phyloP scores from a whole-genome alignment of 2,888 invertebrate species.

The Geophilus truncorum region DNA sequence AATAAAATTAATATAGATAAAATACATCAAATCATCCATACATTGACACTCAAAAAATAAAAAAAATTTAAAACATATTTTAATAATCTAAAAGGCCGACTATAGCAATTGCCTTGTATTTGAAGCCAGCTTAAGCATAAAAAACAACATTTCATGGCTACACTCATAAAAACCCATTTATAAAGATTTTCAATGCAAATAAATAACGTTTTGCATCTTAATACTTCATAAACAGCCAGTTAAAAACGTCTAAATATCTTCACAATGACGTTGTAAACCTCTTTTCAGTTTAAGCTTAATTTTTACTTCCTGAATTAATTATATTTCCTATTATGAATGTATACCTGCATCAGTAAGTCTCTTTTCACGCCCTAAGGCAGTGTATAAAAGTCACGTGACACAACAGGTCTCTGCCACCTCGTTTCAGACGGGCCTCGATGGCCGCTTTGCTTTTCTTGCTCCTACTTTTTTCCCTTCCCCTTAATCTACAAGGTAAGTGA shows the following conservation, averaged over 20 bases:
- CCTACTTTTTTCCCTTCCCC: not conserved
- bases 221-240: not conserved
- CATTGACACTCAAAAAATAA: too few relatives aligned
- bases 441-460: not conserved
- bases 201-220: not conserved
- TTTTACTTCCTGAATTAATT: not conserved
- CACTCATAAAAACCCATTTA: too few relatives aligned
- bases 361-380: not conserved
- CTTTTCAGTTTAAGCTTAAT: not conserved
- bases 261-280: not conserved
- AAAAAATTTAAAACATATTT: too few relatives aligned
- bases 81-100: too few relatives aligned
- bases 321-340: not conserved
- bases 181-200: too few relatives aligned
- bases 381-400: not conserved
- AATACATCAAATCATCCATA: too few relatives aligned
- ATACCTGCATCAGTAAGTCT: constrained; percentile 5
- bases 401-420: constrained; percentile 3
- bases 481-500: not conserved
- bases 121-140: too few relatives aligned
- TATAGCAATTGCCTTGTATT: too few relatives aligned
- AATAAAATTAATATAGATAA: too few relatives aligned
- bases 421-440: constrained; percentile 17
- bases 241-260: not conserved
- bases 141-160: too few relatives aligned